Percentiles rank a stretch among this genome's conserved stretches.
Conservation (phyloP, 2,888 invertebrate species). For the Asteroscopus sphinx region DNA sequence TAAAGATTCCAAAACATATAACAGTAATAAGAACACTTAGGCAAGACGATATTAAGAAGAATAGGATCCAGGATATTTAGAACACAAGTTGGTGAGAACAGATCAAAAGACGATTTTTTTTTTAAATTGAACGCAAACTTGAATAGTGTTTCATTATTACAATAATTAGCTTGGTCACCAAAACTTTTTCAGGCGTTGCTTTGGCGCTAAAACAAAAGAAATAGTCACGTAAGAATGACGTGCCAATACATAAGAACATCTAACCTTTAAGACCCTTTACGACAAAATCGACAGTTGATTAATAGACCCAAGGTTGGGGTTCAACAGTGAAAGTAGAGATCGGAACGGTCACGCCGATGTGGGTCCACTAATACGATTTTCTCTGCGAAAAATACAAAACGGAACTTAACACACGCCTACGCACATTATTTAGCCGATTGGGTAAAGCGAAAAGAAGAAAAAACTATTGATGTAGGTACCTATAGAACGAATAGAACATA, state of each 20-base stretch:
- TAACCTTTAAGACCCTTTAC: slow-evolving; percentile 6
- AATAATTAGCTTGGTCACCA: too few relatives aligned
- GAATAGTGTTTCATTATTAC: too few relatives aligned
- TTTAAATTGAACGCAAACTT: too few relatives aligned
- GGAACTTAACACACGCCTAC: slow-evolving; percentile 47
- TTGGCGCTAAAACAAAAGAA: background rate
- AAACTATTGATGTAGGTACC: background rate
- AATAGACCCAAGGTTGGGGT: slow-evolving; percentile 53
- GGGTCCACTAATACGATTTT: slow-evolving; percentile 63
- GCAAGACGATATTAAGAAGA: too few relatives aligned
- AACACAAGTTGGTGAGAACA: too few relatives aligned
- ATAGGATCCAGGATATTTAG: too few relatives aligned
- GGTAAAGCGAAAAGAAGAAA: slow-evolving; percentile 13
- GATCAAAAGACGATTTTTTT: too few relatives aligned
- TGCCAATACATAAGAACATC: background rate
- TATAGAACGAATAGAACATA: background rate
- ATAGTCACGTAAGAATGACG: background rate
- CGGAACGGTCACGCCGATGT: slow-evolving; percentile 69
- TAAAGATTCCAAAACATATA: too few relatives aligned
- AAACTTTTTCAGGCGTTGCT: too few relatives aligned
- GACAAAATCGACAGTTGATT: slow-evolving; percentile 29
- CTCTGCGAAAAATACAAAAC: slow-evolving; percentile 55
- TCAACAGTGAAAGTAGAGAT: slow-evolving; percentile 66
- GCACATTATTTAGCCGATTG: slow-evolving; percentile 36
- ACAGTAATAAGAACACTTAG: too few relatives aligned